Conservation (phyloP, 1,140 invertebrate genomes). For the Polypedilum pembai region DNA sequence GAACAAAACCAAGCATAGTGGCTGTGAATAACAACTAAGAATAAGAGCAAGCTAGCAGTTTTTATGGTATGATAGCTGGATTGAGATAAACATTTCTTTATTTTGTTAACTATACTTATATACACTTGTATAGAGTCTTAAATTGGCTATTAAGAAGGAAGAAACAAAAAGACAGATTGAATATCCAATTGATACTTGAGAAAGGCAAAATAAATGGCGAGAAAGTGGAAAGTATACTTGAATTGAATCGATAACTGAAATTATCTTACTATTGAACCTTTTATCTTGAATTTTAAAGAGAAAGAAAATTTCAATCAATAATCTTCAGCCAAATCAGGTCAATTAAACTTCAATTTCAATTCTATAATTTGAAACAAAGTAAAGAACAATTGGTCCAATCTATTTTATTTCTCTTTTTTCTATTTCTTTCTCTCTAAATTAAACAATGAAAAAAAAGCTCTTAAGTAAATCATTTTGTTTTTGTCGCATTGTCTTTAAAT, state of each 20-base stretch:
- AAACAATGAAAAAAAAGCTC: not conserved
- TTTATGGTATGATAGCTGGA: too few relatives aligned
- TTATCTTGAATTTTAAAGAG: too few relatives aligned
- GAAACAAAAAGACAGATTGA: conserved; percentile 24
- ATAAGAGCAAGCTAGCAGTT: too few relatives aligned
- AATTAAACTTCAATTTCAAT: not conserved
- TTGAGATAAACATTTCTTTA: too few relatives aligned
- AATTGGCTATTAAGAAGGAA: not conserved
- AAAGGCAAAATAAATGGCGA: not conserved
- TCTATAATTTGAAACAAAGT: too few relatives aligned
- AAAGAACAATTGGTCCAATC: not conserved
- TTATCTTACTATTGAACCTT: too few relatives aligned
- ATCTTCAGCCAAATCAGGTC: not conserved
- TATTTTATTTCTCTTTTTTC: not conserved
- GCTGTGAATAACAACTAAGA: too few relatives aligned
- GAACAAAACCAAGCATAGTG: too few relatives aligned
- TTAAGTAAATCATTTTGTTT: not conserved
- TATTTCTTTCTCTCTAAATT: not conserved
- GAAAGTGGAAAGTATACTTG: not conserved
- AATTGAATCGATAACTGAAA: not conserved
- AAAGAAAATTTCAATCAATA: too few relatives aligned
- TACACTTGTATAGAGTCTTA: too few relatives aligned
- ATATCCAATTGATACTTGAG: not conserved
- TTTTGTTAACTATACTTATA: too few relatives aligned
- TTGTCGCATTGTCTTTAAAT: not conserved